A percentile compares a stretch with the other conserved stretches of the same genome.
These are phyloP conservation scores for Hippocampus comes DNA, from an alignment of 2,113 vertebrate species.

Conservation along the genomic window DNA sequence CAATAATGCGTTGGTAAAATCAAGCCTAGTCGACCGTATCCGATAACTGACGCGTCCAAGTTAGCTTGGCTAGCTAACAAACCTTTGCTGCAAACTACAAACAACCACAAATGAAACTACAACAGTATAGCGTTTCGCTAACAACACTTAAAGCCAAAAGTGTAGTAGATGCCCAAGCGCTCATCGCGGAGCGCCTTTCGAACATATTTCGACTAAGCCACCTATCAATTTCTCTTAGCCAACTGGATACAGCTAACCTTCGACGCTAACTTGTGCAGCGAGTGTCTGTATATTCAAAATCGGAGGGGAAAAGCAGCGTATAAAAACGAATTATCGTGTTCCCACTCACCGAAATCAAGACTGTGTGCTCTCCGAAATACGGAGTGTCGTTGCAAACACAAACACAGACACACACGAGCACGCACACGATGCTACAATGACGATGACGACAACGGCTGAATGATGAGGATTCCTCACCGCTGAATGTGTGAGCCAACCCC, in stretches of 20 bases:
- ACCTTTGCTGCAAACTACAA: not conserved
- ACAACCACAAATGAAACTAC: not conserved
- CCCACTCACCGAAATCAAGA: constrained; percentile 45
- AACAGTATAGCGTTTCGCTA: fast-evolving
- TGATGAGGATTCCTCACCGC: constrained; percentile 6
- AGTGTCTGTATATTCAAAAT: constrained; percentile 8
- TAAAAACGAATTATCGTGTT: not conserved
- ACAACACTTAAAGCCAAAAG: fast-evolving
- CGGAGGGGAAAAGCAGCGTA: not conserved
- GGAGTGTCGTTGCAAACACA: constrained; percentile 24
- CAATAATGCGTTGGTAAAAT: not conserved
- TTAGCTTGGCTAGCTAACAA: constrained; percentile 21
- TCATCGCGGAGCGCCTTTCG: not conserved
- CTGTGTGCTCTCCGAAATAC: constrained; percentile 17
- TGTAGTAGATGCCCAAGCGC: fast-evolving
- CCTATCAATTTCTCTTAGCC: not conserved
- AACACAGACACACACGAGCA: not conserved
- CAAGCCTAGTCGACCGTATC: not conserved
- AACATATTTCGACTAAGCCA: not conserved
- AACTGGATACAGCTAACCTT: constrained; percentile 1
- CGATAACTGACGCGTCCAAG: constrained; percentile 24
- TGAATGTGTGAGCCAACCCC: not conserved
- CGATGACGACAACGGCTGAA: constrained; percentile 8
- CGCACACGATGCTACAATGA: not conserved
- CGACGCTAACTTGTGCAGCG: not conserved